Evolutionary conservation across 2,113 vertebrate genomes (phyloP).

Genomic region (Todiramphus chloris): DNA sequence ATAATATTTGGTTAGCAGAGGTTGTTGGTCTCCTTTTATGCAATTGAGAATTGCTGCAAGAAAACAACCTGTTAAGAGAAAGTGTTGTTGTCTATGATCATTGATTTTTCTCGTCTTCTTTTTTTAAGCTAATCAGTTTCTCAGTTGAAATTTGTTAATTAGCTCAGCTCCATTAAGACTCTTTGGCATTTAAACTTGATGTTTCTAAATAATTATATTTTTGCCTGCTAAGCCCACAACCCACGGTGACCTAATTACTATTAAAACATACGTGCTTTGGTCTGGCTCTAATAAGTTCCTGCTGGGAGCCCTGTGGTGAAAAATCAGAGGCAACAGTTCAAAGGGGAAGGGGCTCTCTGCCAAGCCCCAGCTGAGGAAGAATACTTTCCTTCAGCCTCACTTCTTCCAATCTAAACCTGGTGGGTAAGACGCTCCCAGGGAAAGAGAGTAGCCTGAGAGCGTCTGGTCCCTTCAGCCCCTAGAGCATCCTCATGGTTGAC

Average conservation of each 20-base stretch:
- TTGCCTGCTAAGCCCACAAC: slow-evolving; percentile 62
- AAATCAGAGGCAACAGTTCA: slow-evolving; percentile 27
- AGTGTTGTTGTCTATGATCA: slow-evolving; percentile 45
- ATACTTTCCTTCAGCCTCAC: not conserved
- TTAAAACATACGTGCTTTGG: slow-evolving; percentile 22
- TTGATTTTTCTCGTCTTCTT: slow-evolving; percentile 24
- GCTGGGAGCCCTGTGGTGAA: not conserved
- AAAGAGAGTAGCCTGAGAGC: not conserved
- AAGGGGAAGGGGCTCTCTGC: not conserved
- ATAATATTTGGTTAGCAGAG: slow-evolving; percentile 69
- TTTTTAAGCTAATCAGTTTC: slow-evolving; percentile 55
- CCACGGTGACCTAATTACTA: slow-evolving; percentile 63
- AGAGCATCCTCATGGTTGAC: not conserved
- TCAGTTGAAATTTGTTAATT: slow-evolving; percentile 68
- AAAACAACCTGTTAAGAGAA: slow-evolving; percentile 38
- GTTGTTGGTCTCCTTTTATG: slow-evolving; percentile 46
- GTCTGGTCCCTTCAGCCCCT: not conserved
- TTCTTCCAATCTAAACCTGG: not conserved
- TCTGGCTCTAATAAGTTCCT: slow-evolving; percentile 52
- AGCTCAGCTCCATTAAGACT: slow-evolving; percentile 66
- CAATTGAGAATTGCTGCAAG: slow-evolving; percentile 28
- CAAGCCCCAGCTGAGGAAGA: not conserved
- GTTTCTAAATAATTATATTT: slow-evolving; percentile 71
- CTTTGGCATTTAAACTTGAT: slow-evolving; percentile 61
- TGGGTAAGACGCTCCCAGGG: not conserved